phyloP scores from a whole-genome alignment of 2,888 invertebrate species.

The Adineta ricciae region DNA sequence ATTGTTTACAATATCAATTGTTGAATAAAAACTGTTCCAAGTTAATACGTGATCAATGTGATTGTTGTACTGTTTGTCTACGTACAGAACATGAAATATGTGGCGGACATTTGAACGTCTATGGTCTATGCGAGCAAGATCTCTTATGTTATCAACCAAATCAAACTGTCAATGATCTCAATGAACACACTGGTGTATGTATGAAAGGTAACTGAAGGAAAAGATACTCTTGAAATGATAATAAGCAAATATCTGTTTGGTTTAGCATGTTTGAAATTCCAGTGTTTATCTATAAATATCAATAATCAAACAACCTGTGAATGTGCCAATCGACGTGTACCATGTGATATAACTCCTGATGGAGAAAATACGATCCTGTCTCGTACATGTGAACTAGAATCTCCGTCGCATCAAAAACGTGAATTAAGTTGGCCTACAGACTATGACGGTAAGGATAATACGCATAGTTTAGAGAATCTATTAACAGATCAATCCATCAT shows the following conservation, averaged over 20 bases:
- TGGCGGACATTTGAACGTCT: neutral
- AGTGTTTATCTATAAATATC: neutral
- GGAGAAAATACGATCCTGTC: neutral
- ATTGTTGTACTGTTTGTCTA: neutral
- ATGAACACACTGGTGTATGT: neutral
- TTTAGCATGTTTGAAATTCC: neutral
- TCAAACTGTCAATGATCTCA: neutral
- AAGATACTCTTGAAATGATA: too few species aligned
- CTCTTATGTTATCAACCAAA: neutral
- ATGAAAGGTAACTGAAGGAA: neutral
- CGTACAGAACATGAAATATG: neutral
- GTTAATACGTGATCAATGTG: slow-evolving; percentile 16
- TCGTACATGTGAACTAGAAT: neutral
- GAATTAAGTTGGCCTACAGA: neutral
- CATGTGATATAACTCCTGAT: neutral
- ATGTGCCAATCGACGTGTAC: neutral
- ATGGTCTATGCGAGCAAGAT: neutral
- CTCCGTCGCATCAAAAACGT: neutral
- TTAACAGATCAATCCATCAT: neutral
- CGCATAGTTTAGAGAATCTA: neutral
- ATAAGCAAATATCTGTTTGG: too few species aligned
- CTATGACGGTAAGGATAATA: neutral
- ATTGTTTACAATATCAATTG: neutral
- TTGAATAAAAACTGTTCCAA: neutral
- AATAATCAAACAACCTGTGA: neutral